Evolutionary conservation across 1,140 invertebrate species (phyloP), one percentile per base, ranked within the genome.

Genomic region (Helicoverpa zea): DNA sequence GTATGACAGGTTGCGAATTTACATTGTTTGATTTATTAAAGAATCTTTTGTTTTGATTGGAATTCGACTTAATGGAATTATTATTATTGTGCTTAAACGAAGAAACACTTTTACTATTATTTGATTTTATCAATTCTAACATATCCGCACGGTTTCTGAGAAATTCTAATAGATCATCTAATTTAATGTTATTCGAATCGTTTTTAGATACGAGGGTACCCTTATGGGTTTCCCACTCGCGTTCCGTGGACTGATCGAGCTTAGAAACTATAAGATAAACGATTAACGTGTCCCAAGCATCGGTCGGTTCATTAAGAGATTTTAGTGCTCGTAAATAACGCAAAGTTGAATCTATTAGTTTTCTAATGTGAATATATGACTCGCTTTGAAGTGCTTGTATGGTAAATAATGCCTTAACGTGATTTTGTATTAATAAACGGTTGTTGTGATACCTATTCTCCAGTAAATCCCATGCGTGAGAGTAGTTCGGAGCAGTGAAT

Each of bases 211-310:
- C 12, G 47, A 83, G 58, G 10, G 77, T 73, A 23, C 81, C 74
- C 29, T 81, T 76, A 51, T 80, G 58, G 14, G 74, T 52, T 35
- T 87, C 86, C 86, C 84, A 86, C 12, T 86, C 83, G 3, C 83
- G 83, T 35, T 86, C 78, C 7, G 86, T 87, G 5, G 72, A 2
- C 4, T 2, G 30, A 30, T 30, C 30, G 4, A 30, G 30, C 30
- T 30, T 30, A 4, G 30, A 30, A 4, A 30, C 30, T 2, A 30
- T 30, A 2, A 30, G 4, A 4, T 30, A 30, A 2, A 30, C 4
- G 4, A 30, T 4, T 30, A 30, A 30, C 30, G 30, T 30, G 30
- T 30, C 30, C 30, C 30, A 30, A 4, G 2, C 2, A 30, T 30
- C 30, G 2, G 30, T 30, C 2, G 30, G 4, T 4, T 30, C 30